Percentiles rank a stretch among this genome's conserved stretches.
Evolutionary conservation across 2,113 vertebrate genomes (phyloP).

Genomic region (Erinaceus europaeus): DNA sequence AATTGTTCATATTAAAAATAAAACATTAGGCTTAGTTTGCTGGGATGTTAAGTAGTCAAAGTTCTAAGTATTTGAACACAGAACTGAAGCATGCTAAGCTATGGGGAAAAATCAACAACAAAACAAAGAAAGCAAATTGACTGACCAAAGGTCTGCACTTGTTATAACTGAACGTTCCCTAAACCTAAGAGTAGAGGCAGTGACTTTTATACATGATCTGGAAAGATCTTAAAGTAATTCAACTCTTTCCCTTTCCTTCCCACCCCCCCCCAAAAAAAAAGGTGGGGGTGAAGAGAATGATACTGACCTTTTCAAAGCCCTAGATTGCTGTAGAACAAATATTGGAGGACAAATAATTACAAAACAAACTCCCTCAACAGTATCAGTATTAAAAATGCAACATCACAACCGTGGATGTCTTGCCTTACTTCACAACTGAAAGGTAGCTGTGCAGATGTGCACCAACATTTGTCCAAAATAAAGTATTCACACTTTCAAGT

Average conservation of each 20-base stretch:
- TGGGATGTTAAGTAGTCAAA: background rate
- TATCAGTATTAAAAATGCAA: constrained; percentile 92
- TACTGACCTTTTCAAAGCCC: constrained; percentile 84
- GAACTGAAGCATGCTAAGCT: background rate
- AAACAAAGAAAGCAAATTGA: background rate
- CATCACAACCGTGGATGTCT: constrained; percentile 90
- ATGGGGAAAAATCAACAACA: constrained; percentile 34
- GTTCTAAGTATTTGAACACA: background rate
- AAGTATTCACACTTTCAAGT: constrained; percentile 94
- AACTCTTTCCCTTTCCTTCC: too few relatives aligned
- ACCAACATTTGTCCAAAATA: constrained; percentile 88
- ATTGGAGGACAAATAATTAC: constrained; percentile 79
- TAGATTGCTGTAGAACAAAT: constrained; percentile 91
- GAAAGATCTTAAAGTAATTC: constrained; percentile 32
- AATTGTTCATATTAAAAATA: constrained; percentile 14
- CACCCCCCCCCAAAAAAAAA: constrained; percentile 39
- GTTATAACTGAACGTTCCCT: background rate
- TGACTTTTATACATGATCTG: background rate
- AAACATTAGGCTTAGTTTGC: background rate
- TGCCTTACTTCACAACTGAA: constrained; percentile 94
- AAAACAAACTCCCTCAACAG: constrained; percentile 66
- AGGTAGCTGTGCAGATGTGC: constrained; percentile 92
- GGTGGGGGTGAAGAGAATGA: constrained; percentile 78
- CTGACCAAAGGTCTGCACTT: background rate
- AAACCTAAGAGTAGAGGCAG: background rate